Conservation (phyloP, 2,797 vertebrate species). For the Coccyzus lansbergi region DNA sequence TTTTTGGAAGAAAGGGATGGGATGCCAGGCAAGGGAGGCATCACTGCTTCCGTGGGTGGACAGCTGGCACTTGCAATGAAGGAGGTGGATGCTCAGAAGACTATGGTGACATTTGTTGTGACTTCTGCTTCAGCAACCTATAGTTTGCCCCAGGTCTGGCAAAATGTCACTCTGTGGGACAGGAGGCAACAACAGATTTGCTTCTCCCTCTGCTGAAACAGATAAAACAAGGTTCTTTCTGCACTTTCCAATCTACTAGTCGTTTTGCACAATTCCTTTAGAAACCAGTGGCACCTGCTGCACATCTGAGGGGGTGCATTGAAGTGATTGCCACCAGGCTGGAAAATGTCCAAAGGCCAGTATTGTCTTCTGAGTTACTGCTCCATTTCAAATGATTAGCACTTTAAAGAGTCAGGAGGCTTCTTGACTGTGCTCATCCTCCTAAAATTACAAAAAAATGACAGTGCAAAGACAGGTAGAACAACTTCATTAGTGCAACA, state of each 20-base stretch:
- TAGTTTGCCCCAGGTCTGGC: neutral
- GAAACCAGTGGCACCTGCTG: neutral
- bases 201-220: neutral
- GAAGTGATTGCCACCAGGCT: neutral
- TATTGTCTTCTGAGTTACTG: neutral
- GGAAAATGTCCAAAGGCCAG: constrained; percentile 1
- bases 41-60: neutral
- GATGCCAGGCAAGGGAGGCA: neutral
- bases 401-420: neutral
- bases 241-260: neutral
- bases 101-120: neutral
- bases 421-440: neutral
- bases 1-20: neutral
- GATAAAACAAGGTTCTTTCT: neutral
- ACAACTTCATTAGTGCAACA: neutral
- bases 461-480: neutral
- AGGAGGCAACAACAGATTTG: neutral
- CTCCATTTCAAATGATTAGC: neutral
- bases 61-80: neutral
- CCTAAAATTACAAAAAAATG: constrained; percentile 3
- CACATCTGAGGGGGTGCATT: neutral
- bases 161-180: neutral
- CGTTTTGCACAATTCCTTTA: neutral
- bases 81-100: neutral
- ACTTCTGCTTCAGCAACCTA: neutral